Evolutionary conservation across 1,140 invertebrate species (phyloP), one percentile per base, ranked within the genome.

Genomic region (Solen grandis): DNA sequence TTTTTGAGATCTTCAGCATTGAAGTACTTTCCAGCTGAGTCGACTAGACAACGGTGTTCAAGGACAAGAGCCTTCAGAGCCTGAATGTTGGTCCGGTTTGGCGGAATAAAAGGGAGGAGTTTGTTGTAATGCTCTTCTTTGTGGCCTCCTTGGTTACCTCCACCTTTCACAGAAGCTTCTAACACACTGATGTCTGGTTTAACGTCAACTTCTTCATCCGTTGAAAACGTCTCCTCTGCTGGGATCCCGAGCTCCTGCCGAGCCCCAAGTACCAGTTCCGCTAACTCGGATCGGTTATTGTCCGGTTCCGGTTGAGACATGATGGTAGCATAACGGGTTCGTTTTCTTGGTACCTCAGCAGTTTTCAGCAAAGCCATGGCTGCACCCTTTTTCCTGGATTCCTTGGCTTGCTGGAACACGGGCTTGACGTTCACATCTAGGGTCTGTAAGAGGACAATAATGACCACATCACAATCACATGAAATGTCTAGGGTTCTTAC

Each of bases 371-470:
- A 19, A 22, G 41, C 70, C 35, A 55, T n/a, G 10, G 52, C 60
- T 2, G 31, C 52, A 5, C 52, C 19, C 31, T 41, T 72, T 22
- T 54, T 13, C n/a, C 66, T 72, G 35, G 35, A 31, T 16, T 36
- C 31, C 1, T 65, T 19, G 22, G 78, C 78, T 35, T 54, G 62
- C 19, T 72, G 14, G 22, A 78, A 75, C 29, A 75, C 83, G 2
- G 55, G 74, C 22, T 76, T 74, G 0, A 38, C 38, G 55, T 86
- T 65, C 10, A 86, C 76, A 78, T 86, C 83, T 31, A 86, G 54
- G 22, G 85, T 72, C 83, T 86, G 54, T 10, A 63, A 36, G 54
- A 75, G 29, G 2, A 33, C 38, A 27, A n/a, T n/a, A n/a, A n/a
- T n/a, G n/a, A n/a, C n/a, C n/a, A n/a, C n/a, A n/a, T n/a, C n/a